Evolutionary conservation across 2,797 vertebrate species (phyloP).

Genomic region (Myotis planiceps): DNA sequence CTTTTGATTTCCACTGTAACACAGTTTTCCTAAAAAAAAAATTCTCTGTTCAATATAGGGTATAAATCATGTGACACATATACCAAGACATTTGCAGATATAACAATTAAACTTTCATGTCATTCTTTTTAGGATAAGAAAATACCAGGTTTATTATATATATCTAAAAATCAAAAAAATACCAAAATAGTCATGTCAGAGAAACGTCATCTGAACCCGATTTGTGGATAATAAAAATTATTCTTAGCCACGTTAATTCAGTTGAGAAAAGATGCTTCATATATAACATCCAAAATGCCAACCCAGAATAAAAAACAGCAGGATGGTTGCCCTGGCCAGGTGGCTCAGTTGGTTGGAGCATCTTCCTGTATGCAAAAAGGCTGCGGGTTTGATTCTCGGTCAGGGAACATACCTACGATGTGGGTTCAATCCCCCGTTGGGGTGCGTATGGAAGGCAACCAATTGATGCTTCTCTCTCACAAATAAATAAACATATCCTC

Average conservation of each 20-base stretch:
- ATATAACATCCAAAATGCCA: conserved; percentile 4
- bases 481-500: not conserved
- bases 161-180: not conserved
- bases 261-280: not conserved
- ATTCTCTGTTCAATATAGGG: not conserved
- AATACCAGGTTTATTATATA: not conserved
- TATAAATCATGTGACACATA: not conserved
- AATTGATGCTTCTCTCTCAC: not conserved
- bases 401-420: not conserved
- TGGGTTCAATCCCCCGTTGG: not conserved
- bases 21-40: not conserved
- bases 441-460: not conserved
- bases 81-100: not conserved
- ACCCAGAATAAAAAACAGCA: not conserved
- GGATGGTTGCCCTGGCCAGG: not conserved
- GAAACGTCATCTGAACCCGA: not conserved
- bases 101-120: not conserved
- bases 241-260: not conserved
- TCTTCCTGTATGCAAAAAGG: not conserved
- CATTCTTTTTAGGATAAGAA: conserved; percentile 38
- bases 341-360: not conserved
- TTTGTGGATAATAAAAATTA: conserved; percentile 29
- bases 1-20: conserved; percentile 14
- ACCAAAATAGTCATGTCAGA: not conserved
- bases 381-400: not conserved